Percentiles rank a stretch among this genome's conserved stretches.
These are phyloP conservation scores for Puma concolor DNA, from an alignment of 2,113 vertebrate species.

Conservation along the genomic window DNA sequence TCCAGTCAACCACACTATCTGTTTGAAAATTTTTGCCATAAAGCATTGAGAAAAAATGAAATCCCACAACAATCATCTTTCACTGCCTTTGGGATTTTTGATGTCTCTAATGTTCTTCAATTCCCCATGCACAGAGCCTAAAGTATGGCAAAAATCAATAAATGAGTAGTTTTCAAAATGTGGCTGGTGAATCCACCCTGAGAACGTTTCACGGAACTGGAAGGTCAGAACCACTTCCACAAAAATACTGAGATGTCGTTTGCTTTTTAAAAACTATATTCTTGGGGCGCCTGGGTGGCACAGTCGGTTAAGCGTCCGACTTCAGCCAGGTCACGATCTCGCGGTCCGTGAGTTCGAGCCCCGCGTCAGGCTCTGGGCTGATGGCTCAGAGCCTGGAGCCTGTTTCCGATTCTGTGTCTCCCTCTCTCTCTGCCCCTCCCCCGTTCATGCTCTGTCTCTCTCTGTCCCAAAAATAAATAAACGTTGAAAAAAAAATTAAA, in stretches of 20 bases:
- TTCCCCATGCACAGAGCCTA: neutral
- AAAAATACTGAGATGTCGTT: neutral
- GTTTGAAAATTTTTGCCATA: neutral
- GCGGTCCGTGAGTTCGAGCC: too few relatives aligned
- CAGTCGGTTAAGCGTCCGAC: too few relatives aligned
- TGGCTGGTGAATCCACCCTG: neutral
- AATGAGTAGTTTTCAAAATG: neutral
- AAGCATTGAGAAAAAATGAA: neutral
- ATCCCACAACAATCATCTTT: neutral
- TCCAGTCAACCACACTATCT: neutral
- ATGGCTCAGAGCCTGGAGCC: too few relatives aligned
- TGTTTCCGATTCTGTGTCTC: too few relatives aligned
- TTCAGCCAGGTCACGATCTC: too few relatives aligned
- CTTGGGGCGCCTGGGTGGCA: too few relatives aligned
- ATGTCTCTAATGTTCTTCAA: neutral
- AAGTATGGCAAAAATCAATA: neutral
- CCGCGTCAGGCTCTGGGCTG: too few relatives aligned
- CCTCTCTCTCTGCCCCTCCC: too few relatives aligned
- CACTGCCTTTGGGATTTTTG: neutral
- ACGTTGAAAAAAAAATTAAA: too few relatives aligned
- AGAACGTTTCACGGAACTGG: neutral
- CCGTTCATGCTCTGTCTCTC: too few relatives aligned
- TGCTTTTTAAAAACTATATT: neutral
- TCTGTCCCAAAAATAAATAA: too few relatives aligned
- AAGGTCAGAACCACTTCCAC: neutral